phyloP scores from a whole-genome alignment of 1,140 invertebrate species.

The Contarinia nasturtii region DNA sequence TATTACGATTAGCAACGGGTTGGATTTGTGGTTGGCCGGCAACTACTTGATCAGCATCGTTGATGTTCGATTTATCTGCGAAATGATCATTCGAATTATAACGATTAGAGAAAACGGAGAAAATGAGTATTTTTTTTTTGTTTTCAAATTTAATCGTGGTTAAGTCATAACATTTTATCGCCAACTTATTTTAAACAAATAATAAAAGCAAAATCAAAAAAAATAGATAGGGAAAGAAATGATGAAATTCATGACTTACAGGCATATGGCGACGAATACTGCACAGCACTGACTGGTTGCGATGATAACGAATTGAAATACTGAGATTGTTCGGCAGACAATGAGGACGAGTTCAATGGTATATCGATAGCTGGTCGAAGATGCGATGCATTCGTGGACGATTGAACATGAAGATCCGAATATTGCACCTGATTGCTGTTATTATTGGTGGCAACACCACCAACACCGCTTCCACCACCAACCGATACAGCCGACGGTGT shows the following conservation, averaged over 20 bases:
- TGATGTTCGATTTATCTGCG: conserved; percentile 8
- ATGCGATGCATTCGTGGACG: neutral
- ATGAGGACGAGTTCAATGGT: conserved; percentile 16
- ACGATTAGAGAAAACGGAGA: no score
- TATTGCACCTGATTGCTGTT: conserved; percentile 6
- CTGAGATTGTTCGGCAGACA: conserved; percentile 25
- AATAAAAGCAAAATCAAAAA: no score
- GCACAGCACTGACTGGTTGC: conserved; percentile 1
- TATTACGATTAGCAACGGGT: conserved; percentile 18
- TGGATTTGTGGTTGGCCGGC: conserved; percentile 37
- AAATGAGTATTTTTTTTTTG: no score
- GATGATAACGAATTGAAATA: conserved; percentile 24
- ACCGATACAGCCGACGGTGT: conserved; percentile 7
- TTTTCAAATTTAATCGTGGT: no score
- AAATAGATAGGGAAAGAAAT: no score
- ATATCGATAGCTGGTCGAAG: conserved; percentile 3
- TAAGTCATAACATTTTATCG: no score
- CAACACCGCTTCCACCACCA: conserved; percentile 1
- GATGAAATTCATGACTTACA: no score
- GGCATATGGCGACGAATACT: no score
- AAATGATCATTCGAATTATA: no score
- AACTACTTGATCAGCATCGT: conserved; percentile 17
- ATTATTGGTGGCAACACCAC: conserved; percentile 9
- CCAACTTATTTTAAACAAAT: no score
- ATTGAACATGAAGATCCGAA: conserved; percentile 4